Evolutionary conservation across 1,140 invertebrate species (phyloP), one percentile per base, ranked within the genome.

Genomic region (Caenorhabditis inopinata): DNA sequence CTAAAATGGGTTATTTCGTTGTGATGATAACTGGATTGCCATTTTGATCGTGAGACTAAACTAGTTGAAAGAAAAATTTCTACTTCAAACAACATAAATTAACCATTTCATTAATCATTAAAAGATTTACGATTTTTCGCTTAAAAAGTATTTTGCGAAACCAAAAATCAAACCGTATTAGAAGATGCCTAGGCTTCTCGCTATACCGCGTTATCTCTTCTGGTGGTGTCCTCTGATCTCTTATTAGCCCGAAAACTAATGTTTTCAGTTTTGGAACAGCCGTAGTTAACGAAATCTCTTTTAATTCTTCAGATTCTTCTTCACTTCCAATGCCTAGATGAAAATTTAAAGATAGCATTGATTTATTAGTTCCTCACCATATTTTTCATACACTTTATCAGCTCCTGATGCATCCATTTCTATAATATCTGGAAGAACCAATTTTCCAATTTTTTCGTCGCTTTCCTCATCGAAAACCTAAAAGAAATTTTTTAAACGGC

Each of bases 331-430:
- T 6, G 6, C 45, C 58, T 73, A n/a, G n/a, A n/a, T n/a, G n/a
- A n/a, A 29, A 27, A 38, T 25, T 38, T 23, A 21, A 32, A 47
- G 16, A 7, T 14, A 25, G 2, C 18, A n/a, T 21, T 12, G 7
- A 35, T 74, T n/a, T 21, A 1, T n/a, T n/a, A 2, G 12, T 4
- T 48, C 11, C 58, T 27, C 27, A 79, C 78, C 78, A 21, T 79
- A 79, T 79, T 29, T 79, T 23, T 73, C 25, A 27, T 74, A 79
- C 16, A 79, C 46, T 27, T 79, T 51, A 25, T 79, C 78, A 12
- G 46, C 78, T 48, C 78, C 78, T 25, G 78, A 79, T 35, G 62
- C 78, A 21, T 79, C 78, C 78, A 79, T 46, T 47, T 79, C 62
- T 18, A 79, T 62, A 7, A 79, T 46, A 35, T 79, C 78, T n/a